Percentiles rank a stretch among this genome's conserved stretches.
phyloP scores from a whole-genome alignment of 1,140 invertebrate species.

The Cydia amplana region DNA sequence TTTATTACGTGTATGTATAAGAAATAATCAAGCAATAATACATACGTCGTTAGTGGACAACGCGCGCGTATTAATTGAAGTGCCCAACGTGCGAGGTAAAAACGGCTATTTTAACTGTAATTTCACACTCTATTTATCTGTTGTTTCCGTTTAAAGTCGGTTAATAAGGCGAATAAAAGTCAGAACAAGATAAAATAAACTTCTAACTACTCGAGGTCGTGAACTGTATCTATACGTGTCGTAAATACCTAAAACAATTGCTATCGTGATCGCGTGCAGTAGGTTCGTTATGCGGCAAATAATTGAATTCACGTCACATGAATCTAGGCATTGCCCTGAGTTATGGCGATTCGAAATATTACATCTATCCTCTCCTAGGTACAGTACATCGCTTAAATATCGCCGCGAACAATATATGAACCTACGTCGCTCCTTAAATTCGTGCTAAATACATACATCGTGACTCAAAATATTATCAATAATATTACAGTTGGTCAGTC shows the following conservation, averaged over 20 bases:
- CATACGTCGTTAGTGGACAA: not conserved
- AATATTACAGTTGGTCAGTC: constrained; percentile 74
- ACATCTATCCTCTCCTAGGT: constrained; percentile 3
- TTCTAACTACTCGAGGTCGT: not conserved
- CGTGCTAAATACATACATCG: constrained; percentile 44
- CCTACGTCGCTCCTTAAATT: constrained; percentile 40
- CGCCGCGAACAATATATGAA: constrained; percentile 16
- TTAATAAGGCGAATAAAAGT: constrained; percentile 15
- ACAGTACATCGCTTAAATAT: constrained; percentile 23
- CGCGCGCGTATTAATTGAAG: not conserved
- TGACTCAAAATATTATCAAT: constrained; percentile 43
- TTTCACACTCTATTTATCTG: not conserved
- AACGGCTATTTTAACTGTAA: not conserved
- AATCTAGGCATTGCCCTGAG: constrained; percentile 3
- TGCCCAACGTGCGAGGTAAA: not conserved
- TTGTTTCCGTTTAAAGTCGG: constrained; percentile 3
- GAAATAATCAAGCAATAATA: constrained; percentile 10
- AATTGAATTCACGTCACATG: constrained; percentile 1
- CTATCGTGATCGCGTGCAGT: constrained; percentile 1
- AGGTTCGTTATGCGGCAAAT: constrained; percentile 11
- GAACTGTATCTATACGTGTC: constrained; percentile 5
- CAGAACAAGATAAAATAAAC: not conserved
- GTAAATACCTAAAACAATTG: not conserved
- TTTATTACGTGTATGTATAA: constrained; percentile 46
- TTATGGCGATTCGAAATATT: not conserved